These are phyloP conservation scores for Amphipyra berbera DNA, from an alignment of 2,888 invertebrate species.

Conservation along the genomic window DNA sequence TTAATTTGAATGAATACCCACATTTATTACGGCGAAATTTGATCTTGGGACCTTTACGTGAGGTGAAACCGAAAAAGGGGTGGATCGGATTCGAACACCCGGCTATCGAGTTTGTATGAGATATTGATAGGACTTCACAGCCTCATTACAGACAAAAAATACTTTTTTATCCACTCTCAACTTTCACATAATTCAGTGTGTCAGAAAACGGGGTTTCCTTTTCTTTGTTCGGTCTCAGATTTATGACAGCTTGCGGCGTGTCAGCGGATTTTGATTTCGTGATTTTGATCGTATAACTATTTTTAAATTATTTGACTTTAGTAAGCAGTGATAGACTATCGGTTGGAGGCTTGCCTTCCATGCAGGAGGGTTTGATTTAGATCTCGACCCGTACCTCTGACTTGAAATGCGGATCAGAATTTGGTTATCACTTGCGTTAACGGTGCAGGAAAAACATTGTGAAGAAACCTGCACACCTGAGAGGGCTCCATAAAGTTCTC, in stretches of 20 bases:
- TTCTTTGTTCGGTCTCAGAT: slow-evolving; percentile 9
- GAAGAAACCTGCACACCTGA: too few relatives aligned
- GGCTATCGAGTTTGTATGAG: slow-evolving; percentile 39
- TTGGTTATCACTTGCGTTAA: too few relatives aligned
- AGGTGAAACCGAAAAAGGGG: slow-evolving; percentile 62
- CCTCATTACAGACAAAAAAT: slow-evolving; percentile 33
- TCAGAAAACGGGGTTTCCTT: slow-evolving; percentile 9
- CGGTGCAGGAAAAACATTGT: too few relatives aligned
- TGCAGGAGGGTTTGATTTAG: too few relatives aligned
- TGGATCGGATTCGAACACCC: slow-evolving; percentile 27
- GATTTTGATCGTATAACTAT: neutral
- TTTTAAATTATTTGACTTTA: slow-evolving; percentile 6
- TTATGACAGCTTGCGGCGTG: slow-evolving; percentile 16
- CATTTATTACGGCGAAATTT: slow-evolving; percentile 74
- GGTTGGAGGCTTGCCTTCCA: too few relatives aligned
- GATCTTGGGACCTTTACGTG: slow-evolving; percentile 73
- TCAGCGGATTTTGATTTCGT: slow-evolving; percentile 8
- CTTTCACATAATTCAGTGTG: slow-evolving; percentile 19
- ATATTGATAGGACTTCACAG: slow-evolving; percentile 47
- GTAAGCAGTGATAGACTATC: too few relatives aligned
- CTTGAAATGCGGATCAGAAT: too few relatives aligned
- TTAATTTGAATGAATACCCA: slow-evolving; percentile 68
- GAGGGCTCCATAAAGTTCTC: too few relatives aligned
- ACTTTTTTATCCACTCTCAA: slow-evolving; percentile 41
- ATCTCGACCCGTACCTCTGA: too few relatives aligned